Evolutionary conservation across 2,113 vertebrate species (phyloP), one percentile per base, ranked within the genome.

Genomic region (Hydropotes inermis): DNA sequence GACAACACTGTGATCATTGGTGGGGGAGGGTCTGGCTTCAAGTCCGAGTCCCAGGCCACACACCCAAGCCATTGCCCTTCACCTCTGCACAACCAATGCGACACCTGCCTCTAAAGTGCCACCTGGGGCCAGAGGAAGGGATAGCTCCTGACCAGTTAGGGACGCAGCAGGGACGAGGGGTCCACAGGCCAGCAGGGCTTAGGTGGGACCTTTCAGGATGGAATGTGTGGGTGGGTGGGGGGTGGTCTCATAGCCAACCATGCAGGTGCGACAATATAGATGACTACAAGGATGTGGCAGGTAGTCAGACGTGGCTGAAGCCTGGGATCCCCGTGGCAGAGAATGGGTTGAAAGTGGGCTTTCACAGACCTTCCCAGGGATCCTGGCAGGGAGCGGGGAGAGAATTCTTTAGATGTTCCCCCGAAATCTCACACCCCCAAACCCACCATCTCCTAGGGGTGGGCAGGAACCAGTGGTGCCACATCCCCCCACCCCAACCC

Each of bases 401-500:
- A 52, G 43, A 78, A 28, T 28, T 74, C 45, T 81, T 85, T 54
- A 54, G 79, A 33, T 4, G 0, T 39, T 76, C 54, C n/a, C 85
- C 55, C 8, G 2, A 87, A 95, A 25, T 43, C 39, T 57, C 74
- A 50, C 15, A 11, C 25, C 52, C 28, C 4, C 6, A 85, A 60
- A 27, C 12, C 28, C 45, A 10, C 54, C 78, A 30, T 27, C 54
- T 25, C 43, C 85, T 14, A 27, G 39, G 23, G 13, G 14, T 17
- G 36, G 28, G n/a, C 13, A 7, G 30, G 27, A n/a, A 27, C 7
- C 30, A 13, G 13, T 27, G 10, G 17, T 6, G 1, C 50, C 30
- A 30, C 1, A 12, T 76, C n/a, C 5, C 1, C 54, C 39, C 11
- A 0, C 7, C 1, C 43, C 43, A 6, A 1, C 8, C 21, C 58